Base-by-base conservation (phyloP, 2,113 vertebrate genomes). In the Puma concolor region DNA sequence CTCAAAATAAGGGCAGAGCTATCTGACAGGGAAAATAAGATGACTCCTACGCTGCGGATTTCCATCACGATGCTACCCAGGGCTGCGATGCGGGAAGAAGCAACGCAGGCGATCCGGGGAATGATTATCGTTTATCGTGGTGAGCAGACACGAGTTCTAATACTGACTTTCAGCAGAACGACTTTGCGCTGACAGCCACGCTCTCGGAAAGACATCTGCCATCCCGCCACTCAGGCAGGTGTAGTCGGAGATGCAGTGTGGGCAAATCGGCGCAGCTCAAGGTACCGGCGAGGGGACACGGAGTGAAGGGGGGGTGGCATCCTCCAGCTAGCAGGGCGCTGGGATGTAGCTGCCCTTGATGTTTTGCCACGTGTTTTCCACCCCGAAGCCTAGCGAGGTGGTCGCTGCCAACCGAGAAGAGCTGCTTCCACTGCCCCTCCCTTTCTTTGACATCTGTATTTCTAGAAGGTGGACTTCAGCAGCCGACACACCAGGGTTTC, bases 331-430 rank as follows among this genome's bases (percentile, higher is more conserved):
- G 6, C 25, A 4, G n/a, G 63, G 25, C 7, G 19, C 29, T 23
- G 17, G 25, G 4, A 0, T 6, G 2, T 0, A 7, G 60, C 15
- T 25, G 10, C 38, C 0, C 7, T 4, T 5, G 66, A 2, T 8
- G 0, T 1, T 54, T 41, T 38, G 4, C 33, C 10, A 1, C 4
- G 7, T 25, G 12, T 33, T 33, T 14, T 3, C 11, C 0, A 12
- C 44, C 15, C 31, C 23, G 48, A 27, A 13, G 4, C 16, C 52
- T 12, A 31, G 63, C 0, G 3, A 77, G 8, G 13, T 44, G 44
- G 44, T 9, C 8, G 44, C 6, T 44, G 29, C 21, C 6, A 12
- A 23, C 6, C 69, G n/a, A 50, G 41, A 52, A 79, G 52, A 15
- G 54, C 14, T 1, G 2, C 2, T 52, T 36, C n/a, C 41, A 17